Conservation (phyloP, 2,113 vertebrate genomes). For the Pelmatolapia mariae region DNA sequence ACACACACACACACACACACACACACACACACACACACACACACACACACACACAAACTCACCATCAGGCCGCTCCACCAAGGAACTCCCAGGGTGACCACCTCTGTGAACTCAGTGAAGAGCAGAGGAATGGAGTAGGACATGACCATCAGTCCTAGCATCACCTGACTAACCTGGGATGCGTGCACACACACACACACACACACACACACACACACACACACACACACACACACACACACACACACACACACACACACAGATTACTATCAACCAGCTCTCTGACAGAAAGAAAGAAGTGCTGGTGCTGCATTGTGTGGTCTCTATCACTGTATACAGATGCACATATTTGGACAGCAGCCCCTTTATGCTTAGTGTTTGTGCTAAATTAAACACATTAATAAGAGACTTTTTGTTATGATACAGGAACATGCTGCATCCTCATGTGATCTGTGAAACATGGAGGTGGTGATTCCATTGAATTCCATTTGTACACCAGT, state of each 20-base stretch:
- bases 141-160: constrained; percentile 68
- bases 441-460: background rate
- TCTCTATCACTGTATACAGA: background rate
- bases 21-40: background rate
- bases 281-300: background rate
- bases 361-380: background rate
- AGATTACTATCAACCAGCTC: background rate
- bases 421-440: background rate
- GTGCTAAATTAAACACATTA: background rate
- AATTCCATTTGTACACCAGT: background rate
- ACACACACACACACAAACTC: background rate
- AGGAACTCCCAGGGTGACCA: constrained; percentile 58
- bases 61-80: constrained; percentile 70
- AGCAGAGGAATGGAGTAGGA: constrained; percentile 68
- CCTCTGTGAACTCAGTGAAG: constrained; percentile 42
- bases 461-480: background rate
- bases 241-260: background rate
- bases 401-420: background rate
- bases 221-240: background rate
- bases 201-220: background rate
- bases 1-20: too few relatives aligned
- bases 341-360: background rate
- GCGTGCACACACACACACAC: background rate
- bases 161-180: constrained; percentile 67
- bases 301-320: background rate